Evolutionary conservation across 2,797 vertebrate genomes (phyloP).

Genomic region (Anguilla marmorata): DNA sequence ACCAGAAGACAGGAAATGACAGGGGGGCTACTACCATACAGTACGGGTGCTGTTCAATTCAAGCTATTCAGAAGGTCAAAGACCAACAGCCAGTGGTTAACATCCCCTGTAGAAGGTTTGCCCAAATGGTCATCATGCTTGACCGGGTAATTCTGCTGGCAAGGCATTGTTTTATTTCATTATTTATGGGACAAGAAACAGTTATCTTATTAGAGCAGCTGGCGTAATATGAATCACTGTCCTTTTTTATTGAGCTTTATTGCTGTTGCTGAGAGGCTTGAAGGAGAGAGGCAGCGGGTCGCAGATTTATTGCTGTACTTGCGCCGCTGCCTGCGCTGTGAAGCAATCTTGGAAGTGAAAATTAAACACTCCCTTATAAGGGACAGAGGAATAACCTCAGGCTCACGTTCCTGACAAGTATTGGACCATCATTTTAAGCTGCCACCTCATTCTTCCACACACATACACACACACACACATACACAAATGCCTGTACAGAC

Average conservation of each 20-base stretch:
- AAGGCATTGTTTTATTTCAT: constrained; percentile 24
- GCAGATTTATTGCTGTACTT: constrained; percentile 27
- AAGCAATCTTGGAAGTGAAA: constrained; percentile 29
- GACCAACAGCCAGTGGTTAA: background rate
- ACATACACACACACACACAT: background rate
- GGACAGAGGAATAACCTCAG: background rate
- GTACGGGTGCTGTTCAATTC: background rate
- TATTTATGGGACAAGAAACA: constrained; percentile 33
- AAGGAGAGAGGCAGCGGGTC: constrained; percentile 18
- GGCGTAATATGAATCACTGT: constrained; percentile 28
- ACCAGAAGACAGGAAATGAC: background rate
- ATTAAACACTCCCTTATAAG: constrained; percentile 27
- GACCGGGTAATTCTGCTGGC: constrained; percentile 24
- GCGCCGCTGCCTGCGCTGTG: background rate
- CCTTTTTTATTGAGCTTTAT: constrained; percentile 27
- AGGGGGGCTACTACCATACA: background rate
- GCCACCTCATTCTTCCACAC: background rate
- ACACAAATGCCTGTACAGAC: background rate
- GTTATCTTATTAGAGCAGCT: constrained; percentile 26
- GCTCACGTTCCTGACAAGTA: background rate
- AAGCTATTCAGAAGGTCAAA: background rate
- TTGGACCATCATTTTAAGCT: constrained; percentile 11
- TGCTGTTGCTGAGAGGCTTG: constrained; percentile 25
- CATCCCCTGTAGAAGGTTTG: constrained; percentile 2
- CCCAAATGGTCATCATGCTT: constrained; percentile 6